Conservation (phyloP, 2,113 vertebrate species). For the Gallinago paraguaiae region DNA sequence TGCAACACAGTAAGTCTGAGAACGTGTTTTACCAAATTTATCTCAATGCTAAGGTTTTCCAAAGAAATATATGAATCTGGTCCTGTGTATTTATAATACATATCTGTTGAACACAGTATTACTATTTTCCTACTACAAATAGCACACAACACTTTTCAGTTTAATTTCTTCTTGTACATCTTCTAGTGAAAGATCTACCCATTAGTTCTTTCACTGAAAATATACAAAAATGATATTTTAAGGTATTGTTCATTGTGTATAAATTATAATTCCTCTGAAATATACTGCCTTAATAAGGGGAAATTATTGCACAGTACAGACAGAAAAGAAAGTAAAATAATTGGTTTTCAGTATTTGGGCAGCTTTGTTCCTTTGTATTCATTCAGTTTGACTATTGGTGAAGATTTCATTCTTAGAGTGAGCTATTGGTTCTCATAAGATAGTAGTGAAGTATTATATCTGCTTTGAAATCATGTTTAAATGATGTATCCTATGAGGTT, state of each 20-base stretch:
- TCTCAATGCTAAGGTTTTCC: neutral
- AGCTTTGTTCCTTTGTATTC: neutral
- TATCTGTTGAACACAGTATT: neutral
- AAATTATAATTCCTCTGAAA: slow-evolving; percentile 2
- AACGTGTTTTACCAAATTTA: neutral
- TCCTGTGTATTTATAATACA: neutral
- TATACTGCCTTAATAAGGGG: neutral
- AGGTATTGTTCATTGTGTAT: neutral
- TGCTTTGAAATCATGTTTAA: slow-evolving; percentile 14
- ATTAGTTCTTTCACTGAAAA: neutral
- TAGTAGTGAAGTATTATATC: neutral
- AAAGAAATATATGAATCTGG: neutral
- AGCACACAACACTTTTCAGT: neutral
- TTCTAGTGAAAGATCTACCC: neutral
- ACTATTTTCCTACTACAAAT: neutral
- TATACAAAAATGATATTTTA: neutral
- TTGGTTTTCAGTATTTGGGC: neutral
- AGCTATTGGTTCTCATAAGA: neutral
- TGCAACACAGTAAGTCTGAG: neutral
- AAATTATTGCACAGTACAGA: neutral
- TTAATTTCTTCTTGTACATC: neutral
- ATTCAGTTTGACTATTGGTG: neutral
- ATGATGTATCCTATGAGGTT: neutral
- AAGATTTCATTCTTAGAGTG: neutral
- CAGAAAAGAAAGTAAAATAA: neutral